Percentiles rank a stretch among this genome's conserved stretches.
phyloP scores from a whole-genome alignment of 2,113 vertebrate species.

The Cavia aperea region DNA sequence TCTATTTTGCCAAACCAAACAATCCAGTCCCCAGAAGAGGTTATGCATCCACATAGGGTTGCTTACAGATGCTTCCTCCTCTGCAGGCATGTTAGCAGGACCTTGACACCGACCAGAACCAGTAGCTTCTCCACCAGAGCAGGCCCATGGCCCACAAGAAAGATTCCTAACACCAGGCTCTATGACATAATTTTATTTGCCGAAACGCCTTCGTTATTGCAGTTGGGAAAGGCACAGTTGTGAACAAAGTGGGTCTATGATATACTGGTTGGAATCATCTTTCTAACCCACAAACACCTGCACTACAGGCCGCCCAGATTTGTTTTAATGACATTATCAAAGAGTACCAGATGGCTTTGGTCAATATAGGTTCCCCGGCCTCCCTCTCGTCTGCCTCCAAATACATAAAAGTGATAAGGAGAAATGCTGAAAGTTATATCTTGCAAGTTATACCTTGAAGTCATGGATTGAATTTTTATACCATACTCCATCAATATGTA shows the following conservation, averaged over 20 bases:
- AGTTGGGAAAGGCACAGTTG: not conserved
- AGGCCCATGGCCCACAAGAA: not conserved
- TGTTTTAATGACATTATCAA: not conserved
- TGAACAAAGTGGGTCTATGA: not conserved
- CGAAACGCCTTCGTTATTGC: not conserved
- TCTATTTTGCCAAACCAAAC: slow-evolving; percentile 38
- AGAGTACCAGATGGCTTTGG: not conserved
- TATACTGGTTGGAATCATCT: not conserved
- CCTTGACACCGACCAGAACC: not conserved
- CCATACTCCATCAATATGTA: not conserved
- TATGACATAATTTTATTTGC: not conserved
- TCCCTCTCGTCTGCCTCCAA: not conserved
- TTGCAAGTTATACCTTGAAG: not conserved
- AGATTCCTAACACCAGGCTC: not conserved
- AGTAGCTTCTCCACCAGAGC: not conserved
- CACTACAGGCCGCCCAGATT: rapidly evolving
- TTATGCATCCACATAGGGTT: not conserved
- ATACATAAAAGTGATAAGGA: not conserved
- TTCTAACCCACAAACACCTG: slow-evolving; percentile 8
- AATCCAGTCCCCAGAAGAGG: not conserved
- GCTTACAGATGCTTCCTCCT: not conserved
- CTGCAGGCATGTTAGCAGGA: not conserved
- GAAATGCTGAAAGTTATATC: not conserved
- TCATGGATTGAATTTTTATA: not conserved
- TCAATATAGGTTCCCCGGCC: not conserved